Conservation (phyloP, 2,888 invertebrate genomes). For the Hetaerina titia region DNA sequence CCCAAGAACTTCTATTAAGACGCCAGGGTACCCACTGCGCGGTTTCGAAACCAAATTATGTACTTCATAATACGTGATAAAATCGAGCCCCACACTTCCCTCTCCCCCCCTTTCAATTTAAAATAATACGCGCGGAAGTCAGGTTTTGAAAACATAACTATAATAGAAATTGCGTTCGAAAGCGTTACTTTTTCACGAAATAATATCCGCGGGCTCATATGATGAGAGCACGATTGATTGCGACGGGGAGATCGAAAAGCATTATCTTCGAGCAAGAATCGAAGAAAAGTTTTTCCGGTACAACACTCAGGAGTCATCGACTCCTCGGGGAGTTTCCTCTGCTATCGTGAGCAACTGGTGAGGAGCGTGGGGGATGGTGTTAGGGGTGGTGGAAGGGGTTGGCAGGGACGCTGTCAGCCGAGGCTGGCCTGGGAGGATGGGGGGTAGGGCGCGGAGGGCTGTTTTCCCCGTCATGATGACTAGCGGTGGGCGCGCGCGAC, state of each 20-base stretch:
- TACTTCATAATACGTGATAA: neutral
- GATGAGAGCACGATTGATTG: neutral
- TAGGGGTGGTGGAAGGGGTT: neutral
- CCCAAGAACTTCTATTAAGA: too few relatives aligned
- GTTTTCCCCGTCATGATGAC: constrained; percentile 57
- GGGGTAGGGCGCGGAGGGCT: neutral
- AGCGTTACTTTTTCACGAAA: neutral
- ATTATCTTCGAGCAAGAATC: neutral
- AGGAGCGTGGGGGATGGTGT: neutral
- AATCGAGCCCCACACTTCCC: neutral
- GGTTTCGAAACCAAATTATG: neutral
- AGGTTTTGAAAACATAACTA: neutral
- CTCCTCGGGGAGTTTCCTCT: neutral
- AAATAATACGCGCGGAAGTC: neutral
- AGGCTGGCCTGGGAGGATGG: neutral
- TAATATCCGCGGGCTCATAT: neutral
- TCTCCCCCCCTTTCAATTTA: neutral
- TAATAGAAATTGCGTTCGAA: neutral
- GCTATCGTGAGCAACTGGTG: neutral
- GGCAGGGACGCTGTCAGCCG: neutral
- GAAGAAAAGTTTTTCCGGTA: neutral
- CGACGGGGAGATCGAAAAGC: neutral
- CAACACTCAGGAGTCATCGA: neutral
- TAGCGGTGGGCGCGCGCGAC: constrained; percentile 65
- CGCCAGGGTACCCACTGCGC: neutral